A percentile compares a stretch with the other conserved stretches of the same genome.
Evolutionary conservation across 2,888 invertebrate species (phyloP).

Genomic region (Cantharis rufa): DNA sequence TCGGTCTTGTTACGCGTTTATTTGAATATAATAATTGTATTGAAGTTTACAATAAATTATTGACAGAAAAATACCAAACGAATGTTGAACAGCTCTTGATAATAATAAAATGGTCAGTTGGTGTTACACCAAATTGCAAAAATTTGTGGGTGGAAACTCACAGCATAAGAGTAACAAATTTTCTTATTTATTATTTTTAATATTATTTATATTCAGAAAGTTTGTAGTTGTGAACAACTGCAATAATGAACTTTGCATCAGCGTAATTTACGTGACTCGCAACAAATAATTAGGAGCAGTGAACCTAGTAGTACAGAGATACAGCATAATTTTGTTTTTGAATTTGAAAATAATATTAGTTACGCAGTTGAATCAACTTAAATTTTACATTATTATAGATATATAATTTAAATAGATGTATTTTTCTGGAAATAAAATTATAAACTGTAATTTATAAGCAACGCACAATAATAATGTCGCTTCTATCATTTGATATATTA

Average conservation of each 20-base stretch:
- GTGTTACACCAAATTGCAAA: too few relatives aligned
- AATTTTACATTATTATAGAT: background rate
- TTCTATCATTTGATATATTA: background rate
- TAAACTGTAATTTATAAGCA: background rate
- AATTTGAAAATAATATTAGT: background rate
- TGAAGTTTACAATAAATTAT: too few relatives aligned
- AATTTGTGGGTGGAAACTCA: background rate
- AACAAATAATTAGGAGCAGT: background rate
- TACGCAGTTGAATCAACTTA: too few relatives aligned
- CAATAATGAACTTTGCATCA: background rate
- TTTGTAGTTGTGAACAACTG: background rate
- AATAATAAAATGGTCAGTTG: background rate
- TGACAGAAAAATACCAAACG: too few relatives aligned
- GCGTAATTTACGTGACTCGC: background rate
- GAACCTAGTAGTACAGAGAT: background rate
- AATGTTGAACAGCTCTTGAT: too few relatives aligned
- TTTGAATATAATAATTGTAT: too few relatives aligned
- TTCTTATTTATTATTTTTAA: background rate
- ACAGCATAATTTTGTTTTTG: background rate
- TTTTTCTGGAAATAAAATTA: background rate
- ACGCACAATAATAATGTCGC: background rate
- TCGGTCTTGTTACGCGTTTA: too few relatives aligned
- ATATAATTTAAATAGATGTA: background rate
- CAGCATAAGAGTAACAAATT: background rate
- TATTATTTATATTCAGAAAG: background rate